phyloP scores from a whole-genome alignment of 2,797 vertebrate species.

The Falco biarmicus region DNA sequence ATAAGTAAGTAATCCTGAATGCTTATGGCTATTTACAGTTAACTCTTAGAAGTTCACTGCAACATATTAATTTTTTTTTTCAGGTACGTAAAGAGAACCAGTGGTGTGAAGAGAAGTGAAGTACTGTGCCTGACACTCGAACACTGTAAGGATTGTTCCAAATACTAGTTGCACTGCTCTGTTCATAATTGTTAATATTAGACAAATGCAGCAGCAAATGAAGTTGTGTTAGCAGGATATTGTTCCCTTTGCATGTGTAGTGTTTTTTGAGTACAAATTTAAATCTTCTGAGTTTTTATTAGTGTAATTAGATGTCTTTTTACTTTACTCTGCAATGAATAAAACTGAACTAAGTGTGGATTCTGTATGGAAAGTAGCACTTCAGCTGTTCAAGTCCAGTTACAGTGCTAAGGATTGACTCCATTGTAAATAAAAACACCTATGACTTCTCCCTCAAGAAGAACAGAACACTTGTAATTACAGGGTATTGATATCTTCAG shows the following conservation, averaged over 20 bases:
- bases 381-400: conserved; percentile 63
- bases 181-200: conserved; percentile 99
- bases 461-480: conserved; percentile 66
- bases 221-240: conserved; percentile 83
- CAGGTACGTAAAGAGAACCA: conserved; percentile 99
- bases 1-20: background rate
- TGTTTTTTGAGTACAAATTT: conserved; percentile 80
- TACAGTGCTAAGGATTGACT: conserved; percentile 52
- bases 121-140: conserved; percentile 79
- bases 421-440: conserved; percentile 79
- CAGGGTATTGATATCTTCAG: conserved; percentile 44
- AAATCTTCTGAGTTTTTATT: conserved; percentile 77
- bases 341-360: conserved; percentile 75
- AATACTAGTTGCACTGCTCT: conserved; percentile 97
- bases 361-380: conserved; percentile 73
- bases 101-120: conserved; percentile 99
- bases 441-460: conserved; percentile 66
- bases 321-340: conserved; percentile 74
- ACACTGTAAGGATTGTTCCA: conserved; percentile 89
- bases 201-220: conserved; percentile 84
- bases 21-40: background rate
- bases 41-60: background rate
- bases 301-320: conserved; percentile 77
- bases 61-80: background rate
- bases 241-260: conserved; percentile 86